phyloP scores from a whole-genome alignment of 2,797 vertebrate species.

The Vireo griseus region DNA sequence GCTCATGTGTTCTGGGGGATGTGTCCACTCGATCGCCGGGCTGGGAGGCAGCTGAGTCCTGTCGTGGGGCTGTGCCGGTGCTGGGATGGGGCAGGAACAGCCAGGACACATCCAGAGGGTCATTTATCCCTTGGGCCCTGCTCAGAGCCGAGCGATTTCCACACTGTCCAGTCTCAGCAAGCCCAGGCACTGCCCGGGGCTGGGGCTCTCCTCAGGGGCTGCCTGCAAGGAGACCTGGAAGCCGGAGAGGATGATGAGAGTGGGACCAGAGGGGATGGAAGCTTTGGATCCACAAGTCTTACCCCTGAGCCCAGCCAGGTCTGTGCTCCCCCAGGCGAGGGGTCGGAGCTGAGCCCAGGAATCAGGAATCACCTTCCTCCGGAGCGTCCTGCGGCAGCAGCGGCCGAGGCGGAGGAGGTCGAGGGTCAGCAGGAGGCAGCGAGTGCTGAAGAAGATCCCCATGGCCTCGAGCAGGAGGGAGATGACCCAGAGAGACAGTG shows the following conservation, averaged over 20 bases:
- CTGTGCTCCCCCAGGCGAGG: rapidly evolving
- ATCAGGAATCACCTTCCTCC: neutral
- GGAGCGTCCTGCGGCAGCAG: slow-evolving; percentile 66
- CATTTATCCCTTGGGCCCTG: neutral
- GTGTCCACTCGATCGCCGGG: rapidly evolving
- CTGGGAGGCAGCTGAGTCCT: neutral
- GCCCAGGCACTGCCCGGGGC: neutral
- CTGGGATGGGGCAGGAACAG: neutral
- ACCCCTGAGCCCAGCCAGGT: neutral
- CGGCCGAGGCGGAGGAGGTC: slow-evolving; percentile 75
- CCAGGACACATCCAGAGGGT: neutral
- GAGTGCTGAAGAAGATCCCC: slow-evolving; percentile 79
- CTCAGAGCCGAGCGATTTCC: neutral
- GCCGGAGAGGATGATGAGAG: neutral
- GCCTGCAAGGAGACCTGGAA: slow-evolving; percentile 38
- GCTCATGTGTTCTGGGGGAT: rapidly evolving
- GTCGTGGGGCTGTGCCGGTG: rapidly evolving
- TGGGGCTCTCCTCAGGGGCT: neutral
- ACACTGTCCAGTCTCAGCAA: slow-evolving; percentile 11
- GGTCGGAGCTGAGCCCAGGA: rapidly evolving
- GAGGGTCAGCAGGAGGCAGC: slow-evolving; percentile 77
- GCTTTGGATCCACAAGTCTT: rapidly evolving
- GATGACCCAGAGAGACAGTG: slow-evolving; percentile 84
- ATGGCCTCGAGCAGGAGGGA: slow-evolving; percentile 77
- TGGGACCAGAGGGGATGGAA: rapidly evolving